A percentile compares a stretch with the other conserved stretches of the same genome.
Conservation (phyloP, 2,113 vertebrate genomes). For the Melanocharis versteri region DNA sequence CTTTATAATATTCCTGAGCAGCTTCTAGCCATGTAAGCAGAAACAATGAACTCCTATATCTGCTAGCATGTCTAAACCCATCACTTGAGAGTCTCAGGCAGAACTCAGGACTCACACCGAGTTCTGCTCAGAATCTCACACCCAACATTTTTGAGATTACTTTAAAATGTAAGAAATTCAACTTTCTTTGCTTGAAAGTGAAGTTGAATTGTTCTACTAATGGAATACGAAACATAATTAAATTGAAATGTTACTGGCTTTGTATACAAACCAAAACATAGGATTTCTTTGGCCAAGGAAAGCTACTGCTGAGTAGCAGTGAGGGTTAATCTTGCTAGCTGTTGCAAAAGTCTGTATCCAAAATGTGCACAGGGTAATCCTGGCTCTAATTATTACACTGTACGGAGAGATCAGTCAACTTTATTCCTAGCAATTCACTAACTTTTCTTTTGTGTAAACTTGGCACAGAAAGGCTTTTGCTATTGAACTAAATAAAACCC, state of each 20-base stretch:
- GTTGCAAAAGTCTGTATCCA: conserved; percentile 41
- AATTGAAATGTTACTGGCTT: background rate
- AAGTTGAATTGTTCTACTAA: background rate
- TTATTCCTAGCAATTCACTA: conserved; percentile 64
- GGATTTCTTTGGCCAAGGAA: background rate
- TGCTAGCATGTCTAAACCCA: background rate
- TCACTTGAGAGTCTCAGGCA: background rate
- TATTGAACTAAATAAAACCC: conserved; percentile 70
- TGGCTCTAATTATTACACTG: conserved; percentile 61
- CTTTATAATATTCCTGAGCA: background rate
- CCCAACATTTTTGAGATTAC: background rate
- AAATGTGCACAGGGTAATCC: conserved; percentile 28
- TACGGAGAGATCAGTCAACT: conserved; percentile 61
- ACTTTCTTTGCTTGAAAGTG: background rate
- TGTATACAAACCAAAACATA: background rate
- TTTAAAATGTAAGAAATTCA: background rate
- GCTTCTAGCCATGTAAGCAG: background rate
- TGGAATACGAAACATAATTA: background rate
- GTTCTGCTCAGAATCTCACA: background rate
- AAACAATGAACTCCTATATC: background rate
- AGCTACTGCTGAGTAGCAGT: background rate
- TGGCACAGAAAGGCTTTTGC: conserved; percentile 55
- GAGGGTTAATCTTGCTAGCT: conserved; percentile 47
- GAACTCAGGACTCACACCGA: background rate
- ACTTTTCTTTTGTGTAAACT: conserved; percentile 71